Percentiles rank a stretch among this genome's conserved stretches.
Conservation (phyloP, 2,113 vertebrate genomes). For the Paralichthys olivaceus region DNA sequence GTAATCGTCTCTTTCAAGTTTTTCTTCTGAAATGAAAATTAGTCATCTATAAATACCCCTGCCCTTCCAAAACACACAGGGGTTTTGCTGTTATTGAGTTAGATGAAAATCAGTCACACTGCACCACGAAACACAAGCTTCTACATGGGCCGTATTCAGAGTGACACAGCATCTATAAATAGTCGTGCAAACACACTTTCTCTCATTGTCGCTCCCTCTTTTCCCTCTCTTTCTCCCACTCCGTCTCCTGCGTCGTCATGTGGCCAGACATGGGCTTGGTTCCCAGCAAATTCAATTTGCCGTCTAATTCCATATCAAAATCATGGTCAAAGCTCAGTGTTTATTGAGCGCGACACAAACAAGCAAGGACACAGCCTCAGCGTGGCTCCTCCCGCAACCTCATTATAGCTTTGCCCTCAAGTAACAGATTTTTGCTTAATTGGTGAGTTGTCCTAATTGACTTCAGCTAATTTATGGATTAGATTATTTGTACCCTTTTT, state of each 20-base stretch:
- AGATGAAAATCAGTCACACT: constrained; percentile 44
- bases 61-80: constrained; percentile 3
- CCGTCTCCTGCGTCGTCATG: constrained; percentile 30
- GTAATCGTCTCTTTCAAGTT: constrained; percentile 18
- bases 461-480: constrained; percentile 83
- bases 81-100: constrained; percentile 20
- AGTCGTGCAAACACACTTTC: constrained; percentile 44
- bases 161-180: constrained; percentile 64
- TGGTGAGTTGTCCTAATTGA: constrained; percentile 81
- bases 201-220: constrained; percentile 10
- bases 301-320: constrained; percentile 67
- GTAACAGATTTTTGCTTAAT: constrained; percentile 80
- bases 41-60: constrained; percentile 37
- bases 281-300: constrained; percentile 62
- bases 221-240: constrained; percentile 18
- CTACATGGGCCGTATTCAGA: constrained; percentile 38
- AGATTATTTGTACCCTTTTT: constrained; percentile 77
- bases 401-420: constrained; percentile 74
- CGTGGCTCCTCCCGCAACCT: constrained; percentile 61
- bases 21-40: constrained; percentile 22
- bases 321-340: constrained; percentile 63
- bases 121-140: constrained; percentile 35
- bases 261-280: constrained; percentile 29
- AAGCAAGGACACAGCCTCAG: constrained; percentile 72
- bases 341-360: constrained; percentile 64